A percentile compares a stretch with the other conserved stretches of the same genome.
Evolutionary conservation across 2,888 invertebrate genomes (phyloP).

Genomic region (Enoplolaimus lenunculus): DNA sequence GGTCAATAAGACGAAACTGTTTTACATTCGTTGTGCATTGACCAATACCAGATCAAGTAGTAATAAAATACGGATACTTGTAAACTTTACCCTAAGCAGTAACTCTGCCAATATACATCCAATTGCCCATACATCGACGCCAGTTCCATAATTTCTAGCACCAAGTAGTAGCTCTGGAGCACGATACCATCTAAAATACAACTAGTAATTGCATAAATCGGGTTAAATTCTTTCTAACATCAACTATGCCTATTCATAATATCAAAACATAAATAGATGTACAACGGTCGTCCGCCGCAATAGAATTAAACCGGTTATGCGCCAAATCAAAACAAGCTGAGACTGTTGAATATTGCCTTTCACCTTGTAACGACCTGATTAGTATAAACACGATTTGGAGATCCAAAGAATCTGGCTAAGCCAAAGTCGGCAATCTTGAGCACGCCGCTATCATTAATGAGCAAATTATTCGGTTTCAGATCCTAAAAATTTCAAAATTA

Average conservation of each 20-base stretch:
- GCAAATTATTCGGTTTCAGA: constrained; percentile 93
- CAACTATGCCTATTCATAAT: constrained; percentile 8
- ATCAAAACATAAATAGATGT: constrained; percentile 19
- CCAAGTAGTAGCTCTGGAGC: constrained; percentile 88
- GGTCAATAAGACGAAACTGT: no score
- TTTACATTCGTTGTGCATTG: no score
- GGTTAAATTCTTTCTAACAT: not conserved
- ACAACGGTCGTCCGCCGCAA: no score
- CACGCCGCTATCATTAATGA: constrained; percentile 76
- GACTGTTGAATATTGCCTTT: not conserved
- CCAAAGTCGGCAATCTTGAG: constrained; percentile 98
- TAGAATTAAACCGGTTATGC: not conserved
- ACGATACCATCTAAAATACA: constrained; percentile 47
- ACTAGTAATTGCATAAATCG: constrained; percentile 16
- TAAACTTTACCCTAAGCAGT: constrained; percentile 44
- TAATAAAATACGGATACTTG: no score
- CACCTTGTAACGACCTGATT: constrained; percentile 91
- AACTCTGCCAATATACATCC: constrained; percentile 95
- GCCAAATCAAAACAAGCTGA: not conserved
- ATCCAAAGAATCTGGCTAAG: constrained; percentile 88
- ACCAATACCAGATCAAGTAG: no score
- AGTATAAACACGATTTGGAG: constrained; percentile 77
- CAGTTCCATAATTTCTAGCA: constrained; percentile 83
- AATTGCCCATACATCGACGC: constrained; percentile 96
- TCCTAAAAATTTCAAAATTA: constrained; percentile 50